A percentile compares a stretch with the other conserved stretches of the same genome.
Evolutionary conservation across 2,888 invertebrate species (phyloP).

Genomic region (Lamproptera curius): DNA sequence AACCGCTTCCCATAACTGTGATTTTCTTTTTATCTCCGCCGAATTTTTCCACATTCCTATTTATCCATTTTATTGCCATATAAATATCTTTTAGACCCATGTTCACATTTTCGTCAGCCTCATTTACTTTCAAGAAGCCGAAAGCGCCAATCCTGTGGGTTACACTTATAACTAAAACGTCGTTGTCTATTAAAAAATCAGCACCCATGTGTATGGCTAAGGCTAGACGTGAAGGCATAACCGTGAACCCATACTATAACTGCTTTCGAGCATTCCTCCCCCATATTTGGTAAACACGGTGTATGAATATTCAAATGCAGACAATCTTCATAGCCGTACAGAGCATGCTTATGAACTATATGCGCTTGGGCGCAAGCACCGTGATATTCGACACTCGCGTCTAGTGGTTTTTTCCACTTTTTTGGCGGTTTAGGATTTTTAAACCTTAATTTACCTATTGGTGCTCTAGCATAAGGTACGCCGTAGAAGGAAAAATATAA

Average conservation of each 20-base stretch:
- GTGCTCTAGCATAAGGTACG: slow-evolving; percentile 60
- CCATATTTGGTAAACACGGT: slow-evolving; percentile 55
- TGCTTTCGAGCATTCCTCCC: slow-evolving; percentile 34
- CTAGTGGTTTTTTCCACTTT: slow-evolving; percentile 73
- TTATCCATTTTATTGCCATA: slow-evolving; percentile 64
- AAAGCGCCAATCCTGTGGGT: slow-evolving; percentile 63
- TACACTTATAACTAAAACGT: slow-evolving; percentile 52
- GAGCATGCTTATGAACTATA: slow-evolving; percentile 50
- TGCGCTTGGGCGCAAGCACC: slow-evolving; percentile 81
- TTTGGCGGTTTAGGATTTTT: slow-evolving; percentile 49
- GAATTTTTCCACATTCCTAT: slow-evolving; percentile 50
- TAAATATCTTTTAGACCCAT: slow-evolving; percentile 71
- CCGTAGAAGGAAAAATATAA: slow-evolving; percentile 59
- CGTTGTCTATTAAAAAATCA: slow-evolving; percentile 64
- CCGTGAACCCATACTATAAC: slow-evolving; percentile 69
- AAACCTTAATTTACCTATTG: slow-evolving; percentile 53
- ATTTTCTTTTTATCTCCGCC: slow-evolving; percentile 57
- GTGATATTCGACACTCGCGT: slow-evolving; percentile 70
- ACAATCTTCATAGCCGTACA: slow-evolving; percentile 79
- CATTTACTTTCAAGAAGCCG: slow-evolving; percentile 60
- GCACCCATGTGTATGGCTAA: slow-evolving; percentile 65
- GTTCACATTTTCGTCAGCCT: slow-evolving; percentile 50
- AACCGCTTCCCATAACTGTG: slow-evolving; percentile 61
- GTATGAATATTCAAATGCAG: slow-evolving; percentile 84
- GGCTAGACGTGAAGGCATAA: slow-evolving; percentile 60